Conservation (phyloP, 2,113 vertebrate species). For the Poicephalus gulielmi region DNA sequence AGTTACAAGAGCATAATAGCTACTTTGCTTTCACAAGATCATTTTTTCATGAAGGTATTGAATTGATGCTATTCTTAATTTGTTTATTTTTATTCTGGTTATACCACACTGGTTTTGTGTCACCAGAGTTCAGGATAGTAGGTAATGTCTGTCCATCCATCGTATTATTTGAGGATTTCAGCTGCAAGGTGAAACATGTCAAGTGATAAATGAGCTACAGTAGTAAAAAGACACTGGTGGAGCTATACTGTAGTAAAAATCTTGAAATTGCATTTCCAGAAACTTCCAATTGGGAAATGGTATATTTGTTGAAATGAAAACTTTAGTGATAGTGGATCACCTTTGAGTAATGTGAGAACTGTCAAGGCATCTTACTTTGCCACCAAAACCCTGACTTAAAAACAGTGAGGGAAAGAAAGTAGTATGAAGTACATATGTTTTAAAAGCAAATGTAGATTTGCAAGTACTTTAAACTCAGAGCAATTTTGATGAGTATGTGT, state of each 20-base stretch:
- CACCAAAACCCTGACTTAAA: not conserved
- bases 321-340: not conserved
- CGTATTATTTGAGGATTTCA: not conserved
- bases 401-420: too few relatives aligned
- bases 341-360: not conserved
- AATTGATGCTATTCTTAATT: not conserved
- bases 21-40: not conserved
- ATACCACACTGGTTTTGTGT: not conserved
- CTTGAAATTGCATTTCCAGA: not conserved
- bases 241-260: not conserved
- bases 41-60: not conserved
- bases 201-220: not conserved
- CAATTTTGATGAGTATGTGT: not conserved
- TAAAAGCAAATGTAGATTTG: not conserved
- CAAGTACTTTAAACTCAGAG: not conserved
- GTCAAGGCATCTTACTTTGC: not conserved
- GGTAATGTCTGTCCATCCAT: not conserved
- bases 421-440: not conserved
- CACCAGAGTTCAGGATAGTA: not conserved
- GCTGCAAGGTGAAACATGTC: not conserved
- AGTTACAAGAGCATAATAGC: not conserved
- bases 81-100: not conserved
- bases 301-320: not conserved
- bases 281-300: not conserved
- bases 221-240: not conserved